Conservation (phyloP, 2,888 invertebrate species). For the Linnaemya tessellans region DNA sequence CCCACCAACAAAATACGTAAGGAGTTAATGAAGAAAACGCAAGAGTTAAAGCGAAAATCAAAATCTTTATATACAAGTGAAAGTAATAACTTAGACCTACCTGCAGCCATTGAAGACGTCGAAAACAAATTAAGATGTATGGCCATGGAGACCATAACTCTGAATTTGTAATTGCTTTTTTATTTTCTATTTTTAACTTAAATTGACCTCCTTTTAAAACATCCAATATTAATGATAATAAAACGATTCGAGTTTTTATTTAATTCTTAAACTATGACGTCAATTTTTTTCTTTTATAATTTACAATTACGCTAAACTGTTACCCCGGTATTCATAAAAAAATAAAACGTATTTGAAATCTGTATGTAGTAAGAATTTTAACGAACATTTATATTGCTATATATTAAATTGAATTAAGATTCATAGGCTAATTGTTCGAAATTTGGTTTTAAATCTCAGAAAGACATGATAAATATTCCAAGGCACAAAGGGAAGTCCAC, state of each 20-base stretch:
- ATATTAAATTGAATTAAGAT: no score
- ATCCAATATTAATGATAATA: not conserved
- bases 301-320: conserved; percentile 13
- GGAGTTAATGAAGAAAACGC: conserved; percentile 73
- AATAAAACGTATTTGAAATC: no score
- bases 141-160: conserved; percentile 73
- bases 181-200: conserved; percentile 4
- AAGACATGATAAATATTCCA: no score
- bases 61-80: conserved; percentile 38
- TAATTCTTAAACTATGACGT: conserved; percentile 61
- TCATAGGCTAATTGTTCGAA: no score
- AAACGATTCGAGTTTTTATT: conserved; percentile 47
- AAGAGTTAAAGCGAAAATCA: conserved; percentile 65
- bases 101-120: conserved; percentile 41
- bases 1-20: conserved; percentile 73
- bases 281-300: conserved; percentile 18
- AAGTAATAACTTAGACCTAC: not conserved
- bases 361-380: no score
- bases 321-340: no score
- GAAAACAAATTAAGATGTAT: conserved; percentile 76
- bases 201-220: not conserved
- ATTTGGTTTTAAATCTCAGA: no score
- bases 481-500: no score
- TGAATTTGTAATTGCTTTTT: conserved; percentile 75
- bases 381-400: no score